A percentile compares a stretch with the other conserved stretches of the same genome.
phyloP scores from a whole-genome alignment of 2,797 vertebrate genomes.

The Pipistrellus kuhlii region DNA sequence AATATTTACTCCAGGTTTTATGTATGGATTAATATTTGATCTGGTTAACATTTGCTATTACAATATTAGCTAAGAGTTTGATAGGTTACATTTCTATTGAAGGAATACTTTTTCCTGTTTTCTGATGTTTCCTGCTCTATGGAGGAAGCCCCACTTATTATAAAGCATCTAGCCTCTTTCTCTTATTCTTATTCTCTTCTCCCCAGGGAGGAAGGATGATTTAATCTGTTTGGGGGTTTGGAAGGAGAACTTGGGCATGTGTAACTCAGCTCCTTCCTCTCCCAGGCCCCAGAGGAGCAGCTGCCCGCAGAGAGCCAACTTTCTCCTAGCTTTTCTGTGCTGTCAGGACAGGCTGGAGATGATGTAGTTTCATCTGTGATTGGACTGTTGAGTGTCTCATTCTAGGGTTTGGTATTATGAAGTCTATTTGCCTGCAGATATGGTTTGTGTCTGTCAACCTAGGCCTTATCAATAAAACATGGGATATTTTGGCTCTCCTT shows the following conservation, averaged over 20 bases:
- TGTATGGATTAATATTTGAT: not conserved
- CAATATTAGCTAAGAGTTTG: not conserved
- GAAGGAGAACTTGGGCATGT: not conserved
- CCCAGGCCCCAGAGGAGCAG: accelerated
- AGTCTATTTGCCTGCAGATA: not conserved
- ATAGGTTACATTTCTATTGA: not conserved
- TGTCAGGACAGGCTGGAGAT: no score
- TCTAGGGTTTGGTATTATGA: not conserved
- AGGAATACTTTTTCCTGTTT: not conserved
- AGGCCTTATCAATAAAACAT: not conserved
- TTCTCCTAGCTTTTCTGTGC: not conserved
- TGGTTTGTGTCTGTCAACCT: not conserved
- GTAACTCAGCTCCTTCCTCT: not conserved
- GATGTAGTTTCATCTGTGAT: not conserved
- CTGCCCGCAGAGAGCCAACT: accelerated
- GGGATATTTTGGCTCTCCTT: not conserved
- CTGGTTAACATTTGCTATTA: not conserved
- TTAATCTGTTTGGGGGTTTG: not conserved
- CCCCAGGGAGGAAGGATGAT: not conserved
- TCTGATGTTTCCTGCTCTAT: not conserved
- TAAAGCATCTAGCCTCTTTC: not conserved
- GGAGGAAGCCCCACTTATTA: not conserved
- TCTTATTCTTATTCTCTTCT: not conserved
- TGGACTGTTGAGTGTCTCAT: not conserved
- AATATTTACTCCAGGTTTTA: not conserved